These are phyloP conservation scores for Galerucella pusilla DNA, from an alignment of 2,888 invertebrate genomes.

Conservation along the genomic window DNA sequence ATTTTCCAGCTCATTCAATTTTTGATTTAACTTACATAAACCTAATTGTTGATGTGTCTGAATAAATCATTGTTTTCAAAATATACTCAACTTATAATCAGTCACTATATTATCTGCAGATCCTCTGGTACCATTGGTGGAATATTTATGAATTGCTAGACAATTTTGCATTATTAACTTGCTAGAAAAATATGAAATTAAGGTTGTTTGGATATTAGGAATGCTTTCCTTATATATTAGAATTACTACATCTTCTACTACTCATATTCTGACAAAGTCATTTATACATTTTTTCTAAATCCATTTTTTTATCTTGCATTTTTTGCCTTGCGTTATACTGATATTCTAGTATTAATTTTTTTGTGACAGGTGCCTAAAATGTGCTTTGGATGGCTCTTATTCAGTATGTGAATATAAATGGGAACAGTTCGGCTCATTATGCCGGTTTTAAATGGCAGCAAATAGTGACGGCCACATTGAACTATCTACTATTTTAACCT, in stretches of 20 bases:
- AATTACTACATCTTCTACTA: too few species aligned
- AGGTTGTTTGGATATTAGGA: too few species aligned
- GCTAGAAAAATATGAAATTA: too few species aligned
- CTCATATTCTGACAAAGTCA: too few species aligned
- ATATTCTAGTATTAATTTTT: neutral
- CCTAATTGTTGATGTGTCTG: neutral
- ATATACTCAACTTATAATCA: neutral
- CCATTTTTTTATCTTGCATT: too few species aligned
- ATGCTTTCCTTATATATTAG: too few species aligned
- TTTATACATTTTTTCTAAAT: too few species aligned
- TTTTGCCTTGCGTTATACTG: too few species aligned
- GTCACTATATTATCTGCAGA: neutral
- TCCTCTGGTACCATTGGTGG: neutral
- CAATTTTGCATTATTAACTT: neutral
- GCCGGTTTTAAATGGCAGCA: constrained; percentile 76
- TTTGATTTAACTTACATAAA: too few species aligned
- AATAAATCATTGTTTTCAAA: neutral
- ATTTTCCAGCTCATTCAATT: too few species aligned
- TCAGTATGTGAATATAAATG: constrained; percentile 38
- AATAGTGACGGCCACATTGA: constrained; percentile 84
- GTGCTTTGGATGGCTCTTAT: constrained; percentile 63
- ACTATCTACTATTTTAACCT: constrained; percentile 83
- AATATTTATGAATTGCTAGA: neutral
- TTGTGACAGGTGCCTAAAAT: constrained; percentile 44
- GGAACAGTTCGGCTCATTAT: constrained; percentile 49